Percentiles rank a stretch among this genome's conserved stretches.
Evolutionary conservation across 2,797 vertebrate species (phyloP).

Genomic region (Thamnophis elegans): DNA sequence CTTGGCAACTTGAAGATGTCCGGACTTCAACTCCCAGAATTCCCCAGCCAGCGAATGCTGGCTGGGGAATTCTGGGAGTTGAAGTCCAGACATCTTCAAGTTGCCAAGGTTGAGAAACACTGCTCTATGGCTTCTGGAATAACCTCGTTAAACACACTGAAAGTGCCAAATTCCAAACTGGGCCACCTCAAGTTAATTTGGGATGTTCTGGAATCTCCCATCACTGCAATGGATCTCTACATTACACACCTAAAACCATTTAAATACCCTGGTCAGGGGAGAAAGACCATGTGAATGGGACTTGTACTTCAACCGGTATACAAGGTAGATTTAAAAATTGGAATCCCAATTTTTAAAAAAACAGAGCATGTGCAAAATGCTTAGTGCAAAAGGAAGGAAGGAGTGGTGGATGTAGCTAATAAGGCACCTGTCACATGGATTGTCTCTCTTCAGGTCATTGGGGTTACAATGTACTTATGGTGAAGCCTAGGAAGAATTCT

Average conservation of each 20-base stretch:
- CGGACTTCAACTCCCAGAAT: too few relatives aligned
- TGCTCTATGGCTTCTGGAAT: too few relatives aligned
- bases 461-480: neutral
- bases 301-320: neutral
- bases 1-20: too few relatives aligned
- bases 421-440: neutral
- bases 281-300: neutral
- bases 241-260: neutral
- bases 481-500: neutral
- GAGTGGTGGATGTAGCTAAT: neutral
- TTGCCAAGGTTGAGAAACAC: too few relatives aligned
- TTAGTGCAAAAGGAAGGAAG: neutral
- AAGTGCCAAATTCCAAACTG: neutral
- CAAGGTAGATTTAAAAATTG: neutral
- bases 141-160: neutral
- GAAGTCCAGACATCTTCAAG: too few relatives aligned
- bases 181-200: neutral
- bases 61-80: too few relatives aligned
- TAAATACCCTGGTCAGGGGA: neutral
- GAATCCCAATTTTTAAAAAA: too few relatives aligned
- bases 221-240: neutral
- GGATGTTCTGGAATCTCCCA: too few relatives aligned
- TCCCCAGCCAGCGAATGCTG: too few relatives aligned
- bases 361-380: conserved; percentile 33
- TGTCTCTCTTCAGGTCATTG: neutral